These are phyloP conservation scores for Periphyllus acericola DNA, from an alignment of 2,888 invertebrate species.

Conservation along the genomic window DNA sequence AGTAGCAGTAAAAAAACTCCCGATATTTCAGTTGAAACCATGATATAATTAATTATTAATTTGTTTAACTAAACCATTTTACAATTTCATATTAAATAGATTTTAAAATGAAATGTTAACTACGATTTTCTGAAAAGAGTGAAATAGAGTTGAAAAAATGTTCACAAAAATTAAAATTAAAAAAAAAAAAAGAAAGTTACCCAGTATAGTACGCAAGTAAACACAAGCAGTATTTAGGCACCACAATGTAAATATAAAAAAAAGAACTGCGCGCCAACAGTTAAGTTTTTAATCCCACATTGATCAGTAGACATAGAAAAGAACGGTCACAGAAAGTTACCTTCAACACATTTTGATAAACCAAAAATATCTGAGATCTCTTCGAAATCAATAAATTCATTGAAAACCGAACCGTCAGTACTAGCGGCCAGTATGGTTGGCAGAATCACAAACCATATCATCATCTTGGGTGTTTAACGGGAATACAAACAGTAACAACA, in stretches of 20 bases:
- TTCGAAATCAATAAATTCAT: conserved; percentile 64
- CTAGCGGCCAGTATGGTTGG: conserved; percentile 19
- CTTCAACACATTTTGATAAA: conserved; percentile 68
- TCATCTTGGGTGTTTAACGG: conserved; percentile 5
- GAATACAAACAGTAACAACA: neutral
- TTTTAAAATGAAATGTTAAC: neutral
- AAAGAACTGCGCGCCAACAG: neutral
- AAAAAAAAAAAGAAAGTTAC: neutral
- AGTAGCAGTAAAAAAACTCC: neutral
- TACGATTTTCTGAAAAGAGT: neutral
- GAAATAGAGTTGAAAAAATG: neutral
- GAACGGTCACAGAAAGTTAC: conserved; percentile 65
- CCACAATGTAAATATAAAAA: neutral
- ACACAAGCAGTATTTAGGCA: neutral
- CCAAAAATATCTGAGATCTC: conserved; percentile 67
- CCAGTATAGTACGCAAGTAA: neutral
- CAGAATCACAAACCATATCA: conserved; percentile 34
- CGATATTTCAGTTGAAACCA: neutral
- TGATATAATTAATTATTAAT: neutral
- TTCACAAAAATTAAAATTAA: neutral
- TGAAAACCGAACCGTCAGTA: conserved; percentile 58
- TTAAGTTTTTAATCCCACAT: neutral
- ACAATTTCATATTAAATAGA: neutral
- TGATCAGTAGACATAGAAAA: conserved; percentile 12
- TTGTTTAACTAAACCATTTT: neutral